Evolutionary conservation across 2,888 invertebrate genomes (phyloP), one percentile per base, ranked within the genome.

Genomic region (Poecilus cupreus): DNA sequence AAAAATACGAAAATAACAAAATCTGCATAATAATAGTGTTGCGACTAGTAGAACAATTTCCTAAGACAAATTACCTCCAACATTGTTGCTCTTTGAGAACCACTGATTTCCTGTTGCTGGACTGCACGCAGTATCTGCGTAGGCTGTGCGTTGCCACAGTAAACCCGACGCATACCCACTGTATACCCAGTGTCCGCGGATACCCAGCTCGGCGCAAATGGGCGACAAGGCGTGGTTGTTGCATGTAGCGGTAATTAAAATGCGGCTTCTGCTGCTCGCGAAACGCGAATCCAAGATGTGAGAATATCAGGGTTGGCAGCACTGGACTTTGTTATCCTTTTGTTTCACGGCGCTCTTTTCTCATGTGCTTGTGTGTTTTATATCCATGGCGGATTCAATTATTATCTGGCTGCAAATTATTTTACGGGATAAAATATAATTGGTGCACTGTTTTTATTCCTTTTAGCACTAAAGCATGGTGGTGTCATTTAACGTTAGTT

Each of bases 211-310:
- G 68, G 68, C 37, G 46, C 49, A 70, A 79, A 79, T 79, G 78
- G 80, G 51, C 80, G 70, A 80, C 80, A 80, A 80, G 80, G 80
- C 72, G 80, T 80, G 80, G 80, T 80, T 80, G 72, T 32, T 20
- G 24, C 80, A 24, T 72, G 70, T 72, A 57, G 39, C 54, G 39
- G 72, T 72, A 80, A 80, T 80, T 80, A 80, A 80, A 80, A 80
- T 72, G 72, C 72, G 72, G 72, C 80, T 80, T 80, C 72, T 80
- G 64, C 18, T 32, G n/a, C 26, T 18, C 24, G 26, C 32, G 51
- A 57, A n/a, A 18, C 18, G 54, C 54, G 60, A 60, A 60, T 60
- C 60, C 22, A 68, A 68, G 32, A 32, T 68, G 54, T 18, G 64
- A 68, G 51, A 51, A 51, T 13, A 51, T 51, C 51, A 51, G 51